Conservation (phyloP, 2,113 vertebrate species). For the Elephantulus edwardii region DNA sequence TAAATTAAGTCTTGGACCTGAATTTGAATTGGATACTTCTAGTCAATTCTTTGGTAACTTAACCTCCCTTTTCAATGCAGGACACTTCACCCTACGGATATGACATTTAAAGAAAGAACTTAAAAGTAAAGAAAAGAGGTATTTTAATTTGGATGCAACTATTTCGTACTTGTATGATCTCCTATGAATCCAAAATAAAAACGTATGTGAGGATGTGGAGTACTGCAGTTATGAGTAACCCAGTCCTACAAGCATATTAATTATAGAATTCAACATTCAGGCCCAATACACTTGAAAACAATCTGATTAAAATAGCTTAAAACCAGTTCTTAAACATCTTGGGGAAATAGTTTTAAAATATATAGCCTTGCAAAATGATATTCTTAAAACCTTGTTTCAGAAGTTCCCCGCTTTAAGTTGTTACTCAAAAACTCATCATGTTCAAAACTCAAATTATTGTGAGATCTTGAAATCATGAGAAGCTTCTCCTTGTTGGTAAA, state of each 20-base stretch:
- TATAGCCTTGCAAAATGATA: conserved; percentile 66
- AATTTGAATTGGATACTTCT: conserved; percentile 70
- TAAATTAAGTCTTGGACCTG: conserved; percentile 59
- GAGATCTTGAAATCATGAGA: conserved; percentile 98
- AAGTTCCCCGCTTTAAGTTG: conserved; percentile 94
- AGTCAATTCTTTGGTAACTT: conserved; percentile 23
- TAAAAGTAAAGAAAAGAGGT: conserved; percentile 58
- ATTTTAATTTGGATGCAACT: conserved; percentile 56
- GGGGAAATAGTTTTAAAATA: conserved; percentile 80
- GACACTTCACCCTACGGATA: conserved; percentile 41
- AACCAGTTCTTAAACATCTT: conserved; percentile 71
- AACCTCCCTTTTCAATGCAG: conserved; percentile 33
- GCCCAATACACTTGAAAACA: conserved; percentile 68
- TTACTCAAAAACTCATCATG: conserved; percentile 95
- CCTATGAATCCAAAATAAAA: conserved; percentile 66
- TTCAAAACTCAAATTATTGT: conserved; percentile 98
- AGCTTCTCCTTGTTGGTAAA: conserved; percentile 98
- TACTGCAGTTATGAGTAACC: conserved; percentile 66
- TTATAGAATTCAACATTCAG: conserved; percentile 70
- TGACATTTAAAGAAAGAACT: conserved; percentile 43
- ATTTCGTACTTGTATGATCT: conserved; percentile 61
- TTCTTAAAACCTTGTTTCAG: conserved; percentile 94
- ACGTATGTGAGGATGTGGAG: conserved; percentile 37
- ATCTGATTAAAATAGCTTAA: conserved; percentile 76
- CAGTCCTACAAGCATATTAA: conserved; percentile 66